Base-by-base conservation (phyloP, 2,888 invertebrate species). In the Acrobasis repandana region DNA sequence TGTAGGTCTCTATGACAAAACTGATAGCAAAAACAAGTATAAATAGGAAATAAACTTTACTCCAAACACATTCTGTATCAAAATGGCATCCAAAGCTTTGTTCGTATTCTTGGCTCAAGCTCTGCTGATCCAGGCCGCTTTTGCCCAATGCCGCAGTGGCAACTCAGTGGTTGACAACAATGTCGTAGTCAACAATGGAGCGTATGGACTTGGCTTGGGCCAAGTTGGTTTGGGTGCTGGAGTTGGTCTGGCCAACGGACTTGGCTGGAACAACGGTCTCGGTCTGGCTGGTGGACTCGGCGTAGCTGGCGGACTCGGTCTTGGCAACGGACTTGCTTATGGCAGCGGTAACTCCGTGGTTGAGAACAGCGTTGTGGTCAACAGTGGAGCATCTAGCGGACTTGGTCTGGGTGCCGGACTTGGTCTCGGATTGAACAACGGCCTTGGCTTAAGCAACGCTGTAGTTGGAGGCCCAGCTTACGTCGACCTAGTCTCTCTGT, bases 101-200 rank as follows among this genome's bases (percentile, higher is more conserved):
- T 48, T 62, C 43, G 60, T 10, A 9, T 38, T 54, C 10, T 46
- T 46, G 47, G 61, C 59, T 43, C 58, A 59, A 28, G 56, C 61
- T 20, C 49, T 61, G 15, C 38, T 49, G 59, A 52, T 63, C 1
- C 61, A 75, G 75, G 60, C 20, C 28, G 69, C 62, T 34, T 56
- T 69, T 36, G 65, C 67, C 36, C 70, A 71, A 28, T 73, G 69
- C 58, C 43, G 67, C 18, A 18, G 48, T 16, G 63, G 64, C 6
- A 67, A 67, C n/a, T 65, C 65, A 0, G 62, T 67, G 14, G 62
- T 51, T 57, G 59, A 56, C 9, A 57, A 56, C 34, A 50, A 54
- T 36, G 46, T 61, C 34, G 49, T 60, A 16, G 49, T 58, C 56
- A 60, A 58, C 33, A 34, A 18, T 20, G 57, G 48, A 34, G 47